These are phyloP conservation scores for Salminus brasiliensis DNA, from an alignment of 2,113 vertebrate species.

Conservation along the genomic window DNA sequence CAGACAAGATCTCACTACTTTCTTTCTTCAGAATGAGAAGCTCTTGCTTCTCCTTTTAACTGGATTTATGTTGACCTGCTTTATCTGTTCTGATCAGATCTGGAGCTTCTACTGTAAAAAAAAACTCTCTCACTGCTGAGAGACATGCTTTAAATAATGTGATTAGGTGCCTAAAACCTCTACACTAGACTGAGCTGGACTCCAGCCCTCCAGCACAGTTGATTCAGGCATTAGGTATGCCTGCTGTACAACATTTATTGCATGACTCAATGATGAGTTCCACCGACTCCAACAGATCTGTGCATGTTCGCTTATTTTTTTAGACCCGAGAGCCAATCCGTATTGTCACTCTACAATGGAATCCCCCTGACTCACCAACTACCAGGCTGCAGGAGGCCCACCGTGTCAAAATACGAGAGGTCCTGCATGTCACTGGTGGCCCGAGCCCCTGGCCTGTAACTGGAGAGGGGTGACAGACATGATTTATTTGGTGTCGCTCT, in stretches of 20 bases:
- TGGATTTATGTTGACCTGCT: too few species aligned
- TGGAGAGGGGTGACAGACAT: conserved; percentile 56
- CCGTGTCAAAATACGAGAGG: neutral
- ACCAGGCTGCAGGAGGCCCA: neutral
- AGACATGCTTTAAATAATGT: too few species aligned
- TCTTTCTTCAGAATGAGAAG: too few species aligned
- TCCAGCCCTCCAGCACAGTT: neutral
- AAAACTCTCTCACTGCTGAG: too few species aligned
- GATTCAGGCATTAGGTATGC: neutral
- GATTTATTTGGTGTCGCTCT: conserved; percentile 61
- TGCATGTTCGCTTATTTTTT: neutral
- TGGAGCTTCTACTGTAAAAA: too few species aligned
- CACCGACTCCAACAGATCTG: neutral
- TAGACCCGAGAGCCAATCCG: neutral
- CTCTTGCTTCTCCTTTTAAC: too few species aligned
- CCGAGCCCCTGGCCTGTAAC: conserved; percentile 62
- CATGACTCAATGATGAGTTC: neutral
- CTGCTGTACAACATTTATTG: conserved; percentile 4
- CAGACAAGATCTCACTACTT: too few species aligned
- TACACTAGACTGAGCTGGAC: neutral
- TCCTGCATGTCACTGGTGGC: conserved; percentile 6
- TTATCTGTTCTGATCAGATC: too few species aligned
- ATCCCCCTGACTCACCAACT: conserved; percentile 13
- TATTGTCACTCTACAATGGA: conserved; percentile 20
- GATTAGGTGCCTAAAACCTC: too few species aligned